Evolutionary conservation across 2,888 invertebrate species (phyloP).

Genomic region (Megaustenia siamemsis): DNA sequence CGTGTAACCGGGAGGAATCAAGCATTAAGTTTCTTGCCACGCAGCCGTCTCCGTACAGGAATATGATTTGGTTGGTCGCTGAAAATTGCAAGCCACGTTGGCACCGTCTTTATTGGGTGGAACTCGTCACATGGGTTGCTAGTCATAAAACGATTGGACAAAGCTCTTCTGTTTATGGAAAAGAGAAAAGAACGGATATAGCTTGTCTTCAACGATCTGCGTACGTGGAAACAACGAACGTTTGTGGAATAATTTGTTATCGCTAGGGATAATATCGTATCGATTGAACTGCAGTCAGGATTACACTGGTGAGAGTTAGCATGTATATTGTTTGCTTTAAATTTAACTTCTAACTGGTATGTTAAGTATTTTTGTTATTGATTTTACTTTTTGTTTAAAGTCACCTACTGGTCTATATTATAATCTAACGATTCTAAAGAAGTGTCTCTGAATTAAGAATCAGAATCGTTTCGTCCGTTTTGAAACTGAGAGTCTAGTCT

Average conservation of each 20-base stretch:
- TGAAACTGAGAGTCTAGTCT: too few species aligned
- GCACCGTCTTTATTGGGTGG: constrained; percentile 56
- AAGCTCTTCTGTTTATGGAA: constrained; percentile 41
- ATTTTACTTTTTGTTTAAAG: too few species aligned
- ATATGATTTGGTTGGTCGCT: constrained; percentile 35
- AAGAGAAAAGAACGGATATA: constrained; percentile 2
- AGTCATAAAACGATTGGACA: constrained; percentile 52
- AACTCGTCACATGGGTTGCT: constrained; percentile 52
- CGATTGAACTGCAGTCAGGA: constrained; percentile 1
- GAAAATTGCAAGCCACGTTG: constrained; percentile 59
- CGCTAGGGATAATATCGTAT: background rate
- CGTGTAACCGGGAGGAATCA: constrained; percentile 51
- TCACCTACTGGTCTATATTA: too few species aligned
- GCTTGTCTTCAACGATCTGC: constrained; percentile 23
- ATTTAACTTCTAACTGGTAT: background rate
- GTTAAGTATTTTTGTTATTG: background rate
- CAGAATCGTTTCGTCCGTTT: too few species aligned
- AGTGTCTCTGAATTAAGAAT: too few species aligned
- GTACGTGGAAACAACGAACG: constrained; percentile 43
- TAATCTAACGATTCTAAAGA: too few species aligned
- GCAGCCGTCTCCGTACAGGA: constrained; percentile 42
- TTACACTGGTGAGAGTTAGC: background rate
- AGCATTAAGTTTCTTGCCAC: constrained; percentile 54
- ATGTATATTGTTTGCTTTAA: background rate
- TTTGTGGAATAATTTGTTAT: background rate